A percentile compares a stretch with the other conserved stretches of the same genome.
phyloP scores from a whole-genome alignment of 92 coral and sea anemone species.

The Hydrozoanthus gracilis region DNA sequence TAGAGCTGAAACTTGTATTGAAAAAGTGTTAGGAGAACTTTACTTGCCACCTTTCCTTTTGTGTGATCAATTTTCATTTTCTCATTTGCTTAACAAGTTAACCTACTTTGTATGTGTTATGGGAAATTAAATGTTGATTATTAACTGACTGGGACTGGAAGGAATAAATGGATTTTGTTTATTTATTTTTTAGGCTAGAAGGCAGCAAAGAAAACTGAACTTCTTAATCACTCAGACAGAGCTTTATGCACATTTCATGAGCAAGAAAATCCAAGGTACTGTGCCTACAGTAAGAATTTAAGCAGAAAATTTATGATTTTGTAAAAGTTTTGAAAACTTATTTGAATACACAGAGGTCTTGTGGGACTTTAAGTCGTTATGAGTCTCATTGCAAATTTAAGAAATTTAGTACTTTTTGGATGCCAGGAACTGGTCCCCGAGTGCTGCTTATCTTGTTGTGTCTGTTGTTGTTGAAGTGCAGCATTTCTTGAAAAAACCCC shows the following conservation, averaged over 20 bases:
- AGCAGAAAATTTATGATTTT: too few species aligned
- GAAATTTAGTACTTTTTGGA: background rate
- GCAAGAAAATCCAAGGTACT: constrained; percentile 92
- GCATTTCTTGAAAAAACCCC: too few species aligned
- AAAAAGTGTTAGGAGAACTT: too few species aligned
- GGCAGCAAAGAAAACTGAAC: constrained; percentile 96
- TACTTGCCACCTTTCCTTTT: too few species aligned
- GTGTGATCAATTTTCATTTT: too few species aligned
- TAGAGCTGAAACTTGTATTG: too few species aligned
- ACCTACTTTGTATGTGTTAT: too few species aligned
- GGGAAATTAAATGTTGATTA: too few species aligned
- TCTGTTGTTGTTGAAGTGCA: background rate
- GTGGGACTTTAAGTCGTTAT: background rate
- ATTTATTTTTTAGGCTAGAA: constrained; percentile 75
- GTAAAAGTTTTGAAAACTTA: background rate
- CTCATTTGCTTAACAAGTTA: too few species aligned
- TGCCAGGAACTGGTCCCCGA: background rate
- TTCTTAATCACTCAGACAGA: constrained; percentile 98
- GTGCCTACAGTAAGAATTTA: background rate
- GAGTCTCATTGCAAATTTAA: too few species aligned
- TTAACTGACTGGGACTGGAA: too few species aligned
- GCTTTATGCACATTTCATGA: constrained; percentile 98
- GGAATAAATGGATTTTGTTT: background rate
- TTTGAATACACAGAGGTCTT: background rate
- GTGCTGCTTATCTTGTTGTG: background rate